Percentiles rank a stretch among this genome's conserved stretches.
phyloP scores from a whole-genome alignment of 2,113 vertebrate species.

The Gopherus evgoodei region DNA sequence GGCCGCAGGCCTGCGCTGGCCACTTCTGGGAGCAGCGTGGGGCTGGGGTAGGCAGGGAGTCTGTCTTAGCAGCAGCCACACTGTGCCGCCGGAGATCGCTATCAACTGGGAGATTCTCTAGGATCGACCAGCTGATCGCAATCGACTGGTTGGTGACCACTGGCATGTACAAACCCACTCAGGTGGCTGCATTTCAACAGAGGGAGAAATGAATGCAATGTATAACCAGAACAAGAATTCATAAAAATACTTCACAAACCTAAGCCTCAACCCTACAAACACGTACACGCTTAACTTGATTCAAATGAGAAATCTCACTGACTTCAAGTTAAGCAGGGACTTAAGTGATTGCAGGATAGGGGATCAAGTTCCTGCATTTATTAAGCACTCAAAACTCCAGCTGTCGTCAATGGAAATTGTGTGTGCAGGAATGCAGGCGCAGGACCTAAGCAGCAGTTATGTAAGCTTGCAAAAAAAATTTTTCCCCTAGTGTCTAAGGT shows the following conservation, averaged over 20 bases:
- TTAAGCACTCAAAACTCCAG: not conserved
- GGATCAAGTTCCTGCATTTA: not conserved
- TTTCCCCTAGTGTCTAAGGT: not conserved
- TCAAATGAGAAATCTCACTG: not conserved
- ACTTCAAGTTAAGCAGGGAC: not conserved
- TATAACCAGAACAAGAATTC: not conserved
- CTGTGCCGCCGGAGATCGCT: too few relatives aligned
- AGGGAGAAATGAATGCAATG: not conserved
- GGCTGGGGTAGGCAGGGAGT: too few relatives aligned
- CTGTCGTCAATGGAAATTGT: accelerated
- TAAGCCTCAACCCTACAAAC: not conserved
- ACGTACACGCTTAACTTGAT: not conserved
- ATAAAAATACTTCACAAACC: not conserved
- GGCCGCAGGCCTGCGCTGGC: too few relatives aligned
- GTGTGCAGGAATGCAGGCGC: not conserved
- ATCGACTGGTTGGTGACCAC: too few relatives aligned
- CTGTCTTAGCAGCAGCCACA: too few relatives aligned
- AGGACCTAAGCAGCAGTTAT: not conserved
- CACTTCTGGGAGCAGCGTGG: too few relatives aligned
- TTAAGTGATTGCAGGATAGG: not conserved
- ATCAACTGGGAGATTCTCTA: too few relatives aligned
- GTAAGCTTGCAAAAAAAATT: not conserved
- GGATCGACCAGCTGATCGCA: too few relatives aligned
- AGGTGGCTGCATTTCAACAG: not conserved
- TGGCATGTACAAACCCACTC: not conserved